Conservation (phyloP, 2,888 invertebrate genomes). For the Acronicta aceris region DNA sequence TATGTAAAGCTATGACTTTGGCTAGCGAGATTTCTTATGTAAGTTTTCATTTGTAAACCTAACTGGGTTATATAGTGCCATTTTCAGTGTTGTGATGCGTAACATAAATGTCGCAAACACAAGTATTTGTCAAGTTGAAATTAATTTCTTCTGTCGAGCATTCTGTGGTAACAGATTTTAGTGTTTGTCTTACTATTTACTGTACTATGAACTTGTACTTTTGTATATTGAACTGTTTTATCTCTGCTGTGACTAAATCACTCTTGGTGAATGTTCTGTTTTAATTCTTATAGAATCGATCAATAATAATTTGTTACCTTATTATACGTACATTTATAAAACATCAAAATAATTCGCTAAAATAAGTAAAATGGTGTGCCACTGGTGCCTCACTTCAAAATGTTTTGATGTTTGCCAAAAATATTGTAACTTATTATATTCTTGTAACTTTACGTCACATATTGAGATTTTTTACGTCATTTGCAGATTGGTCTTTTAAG, state of each 20-base stretch:
- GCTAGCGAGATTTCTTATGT: conserved; percentile 59
- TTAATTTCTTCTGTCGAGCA: conserved; percentile 56
- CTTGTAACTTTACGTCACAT: conserved; percentile 48
- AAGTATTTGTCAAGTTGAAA: conserved; percentile 48
- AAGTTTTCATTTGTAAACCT: conserved; percentile 55
- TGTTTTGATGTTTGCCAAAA: conserved; percentile 55
- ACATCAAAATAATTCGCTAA: conserved; percentile 14
- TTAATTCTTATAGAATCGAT: conserved; percentile 14
- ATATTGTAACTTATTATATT: conserved; percentile 50
- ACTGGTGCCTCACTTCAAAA: conserved; percentile 36
- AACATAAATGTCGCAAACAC: conserved; percentile 50
- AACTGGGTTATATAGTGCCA: conserved; percentile 79
- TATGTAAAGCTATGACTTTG: conserved; percentile 52
- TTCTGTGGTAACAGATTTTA: conserved; percentile 56
- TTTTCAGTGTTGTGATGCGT: conserved; percentile 72
- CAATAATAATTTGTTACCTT: conserved; percentile 21
- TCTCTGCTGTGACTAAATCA: conserved; percentile 44
- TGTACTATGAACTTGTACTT: conserved; percentile 45
- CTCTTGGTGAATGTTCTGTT: conserved; percentile 48
- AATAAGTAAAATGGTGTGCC: conserved; percentile 33
- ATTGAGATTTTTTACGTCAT: conserved; percentile 65
- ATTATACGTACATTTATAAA: conserved; percentile 11
- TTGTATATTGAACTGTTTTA: conserved; percentile 51
- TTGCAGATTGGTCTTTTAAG: conserved; percentile 89
- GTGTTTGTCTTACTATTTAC: conserved; percentile 46